Percentiles rank a stretch among this genome's conserved stretches.
Evolutionary conservation across 1,140 invertebrate genomes (phyloP).

Genomic region (Procambarus virginalis): DNA sequence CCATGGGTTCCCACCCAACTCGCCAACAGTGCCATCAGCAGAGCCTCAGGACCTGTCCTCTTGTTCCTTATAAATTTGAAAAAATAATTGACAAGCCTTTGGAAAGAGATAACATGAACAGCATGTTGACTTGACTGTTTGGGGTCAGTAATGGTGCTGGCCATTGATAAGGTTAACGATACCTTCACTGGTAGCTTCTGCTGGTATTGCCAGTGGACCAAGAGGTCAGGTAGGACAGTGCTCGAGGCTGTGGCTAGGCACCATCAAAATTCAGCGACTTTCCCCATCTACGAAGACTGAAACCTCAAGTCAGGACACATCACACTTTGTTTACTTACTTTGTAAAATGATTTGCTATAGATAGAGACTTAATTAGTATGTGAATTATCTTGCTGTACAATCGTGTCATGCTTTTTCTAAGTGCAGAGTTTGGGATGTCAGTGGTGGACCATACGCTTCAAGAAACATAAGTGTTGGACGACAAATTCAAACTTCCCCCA

Average conservation of each 20-base stretch:
- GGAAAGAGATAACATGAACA: constrained; percentile 18
- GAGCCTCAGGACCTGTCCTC: constrained; percentile 35
- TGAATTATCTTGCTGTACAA: constrained; percentile 63
- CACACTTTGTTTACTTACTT: constrained; percentile 65
- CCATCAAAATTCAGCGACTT: constrained; percentile 59
- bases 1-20: constrained; percentile 48
- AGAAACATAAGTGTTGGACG: constrained; percentile 55
- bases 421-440: constrained; percentile 60
- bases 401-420: constrained; percentile 65
- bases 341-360: constrained; percentile 67
- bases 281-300: constrained; percentile 57
- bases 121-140: constrained; percentile 2
- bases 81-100: constrained; percentile 19
- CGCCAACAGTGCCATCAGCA: constrained; percentile 50
- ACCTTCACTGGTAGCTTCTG: constrained; percentile 27
- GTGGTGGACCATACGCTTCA: constrained; percentile 68
- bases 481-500: constrained; percentile 60
- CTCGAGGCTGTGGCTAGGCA: constrained; percentile 37
- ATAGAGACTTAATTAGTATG: constrained; percentile 64
- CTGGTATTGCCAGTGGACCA: constrained; percentile 29
- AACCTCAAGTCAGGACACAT: constrained; percentile 67
- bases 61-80: constrained; percentile 33
- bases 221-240: constrained; percentile 33
- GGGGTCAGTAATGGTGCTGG: constrained; percentile 34
- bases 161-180: constrained; percentile 29